phyloP scores from a whole-genome alignment of 2,888 invertebrate genomes.

The Oscheius sp. region DNA sequence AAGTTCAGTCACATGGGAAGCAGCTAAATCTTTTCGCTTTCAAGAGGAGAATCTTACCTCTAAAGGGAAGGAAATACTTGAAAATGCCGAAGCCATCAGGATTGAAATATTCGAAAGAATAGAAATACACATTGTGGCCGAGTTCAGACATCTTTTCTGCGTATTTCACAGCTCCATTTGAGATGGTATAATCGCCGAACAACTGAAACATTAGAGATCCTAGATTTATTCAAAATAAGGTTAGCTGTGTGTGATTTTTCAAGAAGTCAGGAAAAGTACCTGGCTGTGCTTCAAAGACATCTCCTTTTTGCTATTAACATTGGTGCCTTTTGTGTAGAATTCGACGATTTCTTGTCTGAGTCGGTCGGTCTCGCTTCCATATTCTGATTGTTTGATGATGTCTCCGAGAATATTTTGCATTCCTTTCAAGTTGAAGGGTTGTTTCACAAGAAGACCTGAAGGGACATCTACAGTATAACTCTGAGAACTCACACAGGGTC shows the following conservation, averaged over 20 bases:
- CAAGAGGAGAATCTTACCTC: constrained; percentile 20
- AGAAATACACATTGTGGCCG: constrained; percentile 53
- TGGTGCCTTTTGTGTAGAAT: constrained; percentile 42
- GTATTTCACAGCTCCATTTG: constrained; percentile 36
- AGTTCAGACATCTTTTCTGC: constrained; percentile 35
- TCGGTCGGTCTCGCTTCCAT: constrained; percentile 32
- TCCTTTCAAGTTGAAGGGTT: constrained; percentile 32
- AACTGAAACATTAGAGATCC: constrained; percentile 31
- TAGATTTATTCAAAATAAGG: too few relatives aligned
- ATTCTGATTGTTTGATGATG: constrained; percentile 38
- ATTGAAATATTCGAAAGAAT: constrained; percentile 55
- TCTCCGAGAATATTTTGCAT: constrained; percentile 32
- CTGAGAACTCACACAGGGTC: constrained; percentile 39
- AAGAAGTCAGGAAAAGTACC: constrained; percentile 10
- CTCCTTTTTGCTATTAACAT: constrained; percentile 37
- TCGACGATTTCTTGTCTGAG: constrained; percentile 32
- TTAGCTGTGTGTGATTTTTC: background rate
- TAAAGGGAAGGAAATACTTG: constrained; percentile 46
- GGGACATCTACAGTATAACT: background rate
- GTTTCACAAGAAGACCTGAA: constrained; percentile 40
- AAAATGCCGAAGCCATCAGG: constrained; percentile 49
- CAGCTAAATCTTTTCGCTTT: constrained; percentile 29
- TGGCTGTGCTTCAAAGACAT: constrained; percentile 34
- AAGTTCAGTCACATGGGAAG: constrained; percentile 52
- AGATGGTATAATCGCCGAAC: constrained; percentile 45